These are phyloP conservation scores for Hemistola chrysoprasaria DNA, from an alignment of 2,888 invertebrate species.

Conservation along the genomic window DNA sequence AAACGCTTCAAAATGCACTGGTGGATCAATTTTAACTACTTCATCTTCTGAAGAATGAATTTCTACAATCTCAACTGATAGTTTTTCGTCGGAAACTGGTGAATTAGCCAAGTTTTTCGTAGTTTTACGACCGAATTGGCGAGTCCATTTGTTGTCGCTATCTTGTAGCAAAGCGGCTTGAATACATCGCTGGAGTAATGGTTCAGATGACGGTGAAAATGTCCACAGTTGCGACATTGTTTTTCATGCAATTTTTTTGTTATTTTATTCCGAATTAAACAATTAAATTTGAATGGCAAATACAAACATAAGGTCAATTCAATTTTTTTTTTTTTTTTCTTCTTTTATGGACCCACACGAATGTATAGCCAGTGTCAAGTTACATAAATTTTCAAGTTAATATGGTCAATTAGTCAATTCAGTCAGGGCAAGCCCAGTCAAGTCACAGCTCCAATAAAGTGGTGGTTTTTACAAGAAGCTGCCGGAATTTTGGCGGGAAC, in stretches of 20 bases:
- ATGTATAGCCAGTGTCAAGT: too few species aligned
- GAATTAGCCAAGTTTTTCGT: neutral
- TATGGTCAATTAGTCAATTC: too few species aligned
- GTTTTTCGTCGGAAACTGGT: constrained; percentile 3
- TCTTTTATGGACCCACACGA: too few species aligned
- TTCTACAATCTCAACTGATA: constrained; percentile 2
- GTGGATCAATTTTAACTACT: constrained; percentile 12
- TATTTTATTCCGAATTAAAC: too few species aligned
- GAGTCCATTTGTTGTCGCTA: constrained; percentile 45
- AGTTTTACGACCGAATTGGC: constrained; percentile 37
- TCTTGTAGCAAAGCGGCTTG: constrained; percentile 34
- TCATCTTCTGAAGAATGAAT: constrained; percentile 5
- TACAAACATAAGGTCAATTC: constrained; percentile 9
- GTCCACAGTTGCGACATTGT: constrained; percentile 49
- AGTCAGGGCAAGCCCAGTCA: too few species aligned
- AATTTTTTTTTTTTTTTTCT: too few species aligned
- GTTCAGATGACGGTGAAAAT: constrained; percentile 42
- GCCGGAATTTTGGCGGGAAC: too few species aligned
- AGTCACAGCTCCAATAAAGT: too few species aligned
- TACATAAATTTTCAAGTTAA: too few species aligned
- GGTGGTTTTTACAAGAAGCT: too few species aligned
- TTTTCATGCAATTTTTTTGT: neutral
- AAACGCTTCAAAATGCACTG: constrained; percentile 32
- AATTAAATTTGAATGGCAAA: too few species aligned
- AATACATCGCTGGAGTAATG: constrained; percentile 37